Evolutionary conservation across 2,888 invertebrate genomes (phyloP), one percentile per base, ranked within the genome.

Genomic region (Elegia similella): DNA sequence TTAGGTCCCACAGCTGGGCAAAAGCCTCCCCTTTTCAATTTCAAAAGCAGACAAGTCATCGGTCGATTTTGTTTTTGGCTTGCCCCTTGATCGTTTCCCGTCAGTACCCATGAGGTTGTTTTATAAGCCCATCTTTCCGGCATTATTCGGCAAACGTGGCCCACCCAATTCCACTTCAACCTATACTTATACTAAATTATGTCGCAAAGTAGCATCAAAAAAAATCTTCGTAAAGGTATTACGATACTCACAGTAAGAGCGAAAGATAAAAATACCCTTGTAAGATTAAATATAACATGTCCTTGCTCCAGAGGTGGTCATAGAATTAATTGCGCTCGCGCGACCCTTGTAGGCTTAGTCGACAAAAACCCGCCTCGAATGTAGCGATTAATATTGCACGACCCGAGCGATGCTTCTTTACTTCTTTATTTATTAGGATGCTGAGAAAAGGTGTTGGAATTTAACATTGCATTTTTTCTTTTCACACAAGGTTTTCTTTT

Each of bases 341-440:
- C 72, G 57, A 76, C 80, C 85, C 86, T 81, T 80, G 80, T 80
- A 80, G 69, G 80, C 73, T 74, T 68, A 69, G 65, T 80, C 77
- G 74, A 74, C 79, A 76, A 78, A 80, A 82, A 46, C 44, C 44
- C 54, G 3, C 44, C 54, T 34, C 44, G 16, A 55, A 55, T 46
- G 54, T 34, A 12, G 44, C 54, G 44, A 55, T 55, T 55, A 55
- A 55, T 55, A 44, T 54, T 44, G 54, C 43, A 54, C 43, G 54
- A 54, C 54, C 54, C 54, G 15, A 10, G 5, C 54, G 13, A 30
- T 54, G 44, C 43, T 54, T 44, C 43, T 29, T 44, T 53, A 23
- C 43, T 32, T 44, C 43, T 38, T 16, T 50, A 50, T 50, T 50
- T 50, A 50, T 50, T 50, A n/a, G 44, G 44, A 23, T 10, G 38